A percentile compares a stretch with the other conserved stretches of the same genome.
These are phyloP conservation scores for Eucriotettix oculatus DNA, from an alignment of 2,888 invertebrate species.

Conservation along the genomic window DNA sequence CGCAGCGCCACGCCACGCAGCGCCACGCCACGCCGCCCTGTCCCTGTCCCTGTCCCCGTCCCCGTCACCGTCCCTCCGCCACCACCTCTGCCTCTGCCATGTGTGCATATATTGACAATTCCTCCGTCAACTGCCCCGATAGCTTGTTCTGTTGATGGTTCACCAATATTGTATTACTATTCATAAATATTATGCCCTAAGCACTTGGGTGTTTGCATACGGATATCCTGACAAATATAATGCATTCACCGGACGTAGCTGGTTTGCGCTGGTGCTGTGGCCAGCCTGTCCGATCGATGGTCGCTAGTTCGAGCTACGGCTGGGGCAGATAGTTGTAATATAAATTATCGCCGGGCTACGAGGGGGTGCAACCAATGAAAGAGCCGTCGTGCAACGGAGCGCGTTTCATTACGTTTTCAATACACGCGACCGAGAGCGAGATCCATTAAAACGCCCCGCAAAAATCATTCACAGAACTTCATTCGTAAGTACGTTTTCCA, in stretches of 20 bases:
- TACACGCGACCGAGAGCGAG: too few relatives aligned
- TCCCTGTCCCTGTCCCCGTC: too few relatives aligned
- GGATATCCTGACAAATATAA: slow-evolving; percentile 2
- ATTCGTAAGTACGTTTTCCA: too few relatives aligned
- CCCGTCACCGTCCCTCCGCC: not conserved
- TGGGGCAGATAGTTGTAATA: not conserved
- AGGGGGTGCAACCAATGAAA: not conserved
- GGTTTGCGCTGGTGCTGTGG: too few relatives aligned
- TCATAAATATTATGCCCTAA: slow-evolving; percentile 6
- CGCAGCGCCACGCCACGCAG: not conserved
- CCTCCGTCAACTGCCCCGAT: slow-evolving; percentile 5
- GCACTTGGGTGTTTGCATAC: slow-evolving; percentile 1
- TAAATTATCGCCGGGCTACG: not conserved
- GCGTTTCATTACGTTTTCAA: not conserved
- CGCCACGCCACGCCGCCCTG: not conserved
- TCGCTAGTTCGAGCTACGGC: not conserved
- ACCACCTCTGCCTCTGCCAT: not conserved
- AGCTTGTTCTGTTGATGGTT: slow-evolving; percentile 8
- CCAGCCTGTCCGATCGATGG: not conserved
- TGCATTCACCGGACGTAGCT: not conserved
- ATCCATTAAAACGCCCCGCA: too few relatives aligned
- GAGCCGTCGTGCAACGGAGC: not conserved
- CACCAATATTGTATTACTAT: slow-evolving; percentile 10
- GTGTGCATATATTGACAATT: slow-evolving; percentile 6
- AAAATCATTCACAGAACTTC: too few relatives aligned